phyloP scores from a whole-genome alignment of 1,140 invertebrate species.

The Camponotus vicinus region DNA sequence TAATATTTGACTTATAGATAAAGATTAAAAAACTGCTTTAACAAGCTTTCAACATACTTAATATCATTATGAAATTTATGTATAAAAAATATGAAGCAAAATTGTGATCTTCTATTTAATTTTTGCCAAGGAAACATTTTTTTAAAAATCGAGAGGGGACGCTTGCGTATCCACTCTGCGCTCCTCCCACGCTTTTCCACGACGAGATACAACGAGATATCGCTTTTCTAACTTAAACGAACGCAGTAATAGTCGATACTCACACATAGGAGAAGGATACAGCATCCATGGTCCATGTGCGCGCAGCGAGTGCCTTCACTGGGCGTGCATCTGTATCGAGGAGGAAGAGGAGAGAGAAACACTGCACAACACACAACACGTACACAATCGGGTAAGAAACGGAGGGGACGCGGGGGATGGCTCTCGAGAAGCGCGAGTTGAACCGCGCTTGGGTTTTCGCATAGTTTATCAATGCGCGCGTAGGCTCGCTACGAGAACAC shows the following conservation, averaged over 20 bases:
- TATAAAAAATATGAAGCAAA: background rate
- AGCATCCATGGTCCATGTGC: slow-evolving; percentile 27
- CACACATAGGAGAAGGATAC: background rate
- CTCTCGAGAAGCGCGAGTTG: slow-evolving; percentile 44
- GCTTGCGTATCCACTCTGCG: background rate
- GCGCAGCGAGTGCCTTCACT: slow-evolving; percentile 25
- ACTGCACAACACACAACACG: background rate
- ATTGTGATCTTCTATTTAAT: background rate
- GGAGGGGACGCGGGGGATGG: background rate
- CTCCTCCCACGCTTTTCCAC: background rate
- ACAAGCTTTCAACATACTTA: background rate
- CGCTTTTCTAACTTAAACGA: slow-evolving; percentile 65
- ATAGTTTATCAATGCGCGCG: slow-evolving; percentile 79
- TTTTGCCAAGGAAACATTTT: background rate
- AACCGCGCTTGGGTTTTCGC: slow-evolving; percentile 65
- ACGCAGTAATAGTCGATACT: slow-evolving; percentile 18
- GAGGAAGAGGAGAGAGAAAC: background rate
- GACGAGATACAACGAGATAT: slow-evolving; percentile 59
- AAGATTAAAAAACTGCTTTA: background rate
- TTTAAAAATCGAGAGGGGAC: background rate
- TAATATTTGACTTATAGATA: background rate
- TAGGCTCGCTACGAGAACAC: slow-evolving; percentile 72
- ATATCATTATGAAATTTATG: background rate
- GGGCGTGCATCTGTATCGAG: slow-evolving; percentile 16
- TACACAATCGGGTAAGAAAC: background rate